Evolutionary conservation across 2,113 vertebrate genomes (phyloP).

Genomic region (Felis chaus): DNA sequence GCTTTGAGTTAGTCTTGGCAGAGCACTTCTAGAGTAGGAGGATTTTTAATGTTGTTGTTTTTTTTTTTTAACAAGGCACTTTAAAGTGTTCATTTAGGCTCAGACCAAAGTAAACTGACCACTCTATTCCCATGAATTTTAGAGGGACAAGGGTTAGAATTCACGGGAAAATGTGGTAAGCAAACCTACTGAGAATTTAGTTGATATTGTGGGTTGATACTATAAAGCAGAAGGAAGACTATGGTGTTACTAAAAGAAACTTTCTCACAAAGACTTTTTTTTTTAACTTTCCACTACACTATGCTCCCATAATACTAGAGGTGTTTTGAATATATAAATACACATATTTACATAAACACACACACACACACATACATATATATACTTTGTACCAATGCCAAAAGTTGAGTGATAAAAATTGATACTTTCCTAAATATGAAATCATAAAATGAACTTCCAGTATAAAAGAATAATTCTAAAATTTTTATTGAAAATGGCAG

Average conservation of each 20-base stretch:
- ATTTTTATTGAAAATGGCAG: not conserved
- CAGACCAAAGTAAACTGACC: constrained; percentile 75
- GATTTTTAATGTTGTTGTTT: constrained; percentile 47
- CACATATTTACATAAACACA: not conserved
- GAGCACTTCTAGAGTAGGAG: constrained; percentile 61
- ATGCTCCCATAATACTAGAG: not conserved
- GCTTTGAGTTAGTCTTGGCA: constrained; percentile 76
- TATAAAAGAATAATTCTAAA: not conserved
- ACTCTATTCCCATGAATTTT: constrained; percentile 70
- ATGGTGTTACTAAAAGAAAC: constrained; percentile 35
- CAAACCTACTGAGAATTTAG: constrained; percentile 60
- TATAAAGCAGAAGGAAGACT: not conserved
- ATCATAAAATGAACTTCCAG: not conserved
- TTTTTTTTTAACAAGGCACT: constrained; percentile 62
- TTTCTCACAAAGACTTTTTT: constrained; percentile 46
- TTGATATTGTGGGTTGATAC: not conserved
- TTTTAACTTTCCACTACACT: not conserved
- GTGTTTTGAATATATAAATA: not conserved
- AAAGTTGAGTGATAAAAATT: not conserved
- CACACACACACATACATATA: not conserved
- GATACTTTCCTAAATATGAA: constrained; percentile 18
- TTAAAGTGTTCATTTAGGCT: constrained; percentile 67
- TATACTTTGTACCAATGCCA: not conserved
- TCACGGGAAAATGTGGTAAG: constrained; percentile 59
- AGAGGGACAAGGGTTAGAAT: constrained; percentile 57